These are phyloP conservation scores for Clivina fossor DNA, from an alignment of 2,888 invertebrate genomes.

Conservation along the genomic window DNA sequence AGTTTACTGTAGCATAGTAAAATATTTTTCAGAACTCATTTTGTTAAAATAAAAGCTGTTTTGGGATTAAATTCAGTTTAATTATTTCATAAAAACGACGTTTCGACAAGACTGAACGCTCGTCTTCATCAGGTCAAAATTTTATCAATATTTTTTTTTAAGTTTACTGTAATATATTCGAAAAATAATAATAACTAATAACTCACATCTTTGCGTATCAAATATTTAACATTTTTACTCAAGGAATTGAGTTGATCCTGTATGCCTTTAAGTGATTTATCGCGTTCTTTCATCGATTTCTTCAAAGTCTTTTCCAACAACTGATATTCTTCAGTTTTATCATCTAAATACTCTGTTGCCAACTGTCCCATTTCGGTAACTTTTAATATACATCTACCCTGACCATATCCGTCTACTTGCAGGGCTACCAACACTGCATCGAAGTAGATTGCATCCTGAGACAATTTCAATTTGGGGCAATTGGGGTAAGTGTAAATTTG, in stretches of 20 bases:
- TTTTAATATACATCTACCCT: slow-evolving; percentile 59
- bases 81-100: too few species aligned
- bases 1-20: too few species aligned
- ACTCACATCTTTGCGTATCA: slow-evolving; percentile 23
- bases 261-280: slow-evolving; percentile 56
- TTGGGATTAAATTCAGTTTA: too few species aligned
- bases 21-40: too few species aligned
- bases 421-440: slow-evolving; percentile 59
- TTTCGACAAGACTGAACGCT: too few species aligned
- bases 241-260: slow-evolving; percentile 48
- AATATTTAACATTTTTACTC: slow-evolving; percentile 18
- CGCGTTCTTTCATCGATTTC: slow-evolving; percentile 61
- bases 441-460: slow-evolving; percentile 60
- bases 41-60: too few species aligned
- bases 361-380: slow-evolving; percentile 63
- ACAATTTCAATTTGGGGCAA: too few species aligned
- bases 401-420: slow-evolving; percentile 58
- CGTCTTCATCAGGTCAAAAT: too few species aligned
- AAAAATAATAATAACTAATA: too few species aligned
- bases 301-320: slow-evolving; percentile 58
- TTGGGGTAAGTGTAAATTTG: too few species aligned
- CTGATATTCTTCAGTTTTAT: slow-evolving; percentile 58
- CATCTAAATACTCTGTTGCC: slow-evolving; percentile 61
- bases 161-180: too few species aligned
- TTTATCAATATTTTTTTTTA: too few species aligned